A percentile compares a stretch with the other conserved stretches of the same genome.
These are phyloP conservation scores for Macrocentrus cingulum DNA, from an alignment of 1,140 invertebrate genomes.

Conservation along the genomic window DNA sequence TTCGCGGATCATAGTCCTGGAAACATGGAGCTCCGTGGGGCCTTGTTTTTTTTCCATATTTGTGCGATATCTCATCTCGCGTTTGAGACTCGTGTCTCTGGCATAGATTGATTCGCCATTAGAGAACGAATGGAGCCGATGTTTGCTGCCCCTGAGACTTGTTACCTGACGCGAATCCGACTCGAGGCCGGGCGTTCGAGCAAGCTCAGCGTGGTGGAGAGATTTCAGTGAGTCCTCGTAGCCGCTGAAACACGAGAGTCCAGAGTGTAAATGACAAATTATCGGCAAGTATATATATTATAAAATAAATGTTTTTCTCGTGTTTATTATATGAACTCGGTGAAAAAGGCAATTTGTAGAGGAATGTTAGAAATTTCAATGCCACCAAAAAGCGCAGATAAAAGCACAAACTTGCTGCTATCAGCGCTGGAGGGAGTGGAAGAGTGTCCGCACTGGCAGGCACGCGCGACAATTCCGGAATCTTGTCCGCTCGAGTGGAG, in stretches of 20 bases:
- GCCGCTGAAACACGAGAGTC: conserved; percentile 37
- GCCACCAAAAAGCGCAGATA: neutral
- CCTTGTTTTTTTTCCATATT: conserved; percentile 25
- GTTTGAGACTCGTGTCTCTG: conserved; percentile 38
- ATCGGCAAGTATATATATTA: neutral
- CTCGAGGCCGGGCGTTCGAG: conserved; percentile 27
- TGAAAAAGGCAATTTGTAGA: neutral
- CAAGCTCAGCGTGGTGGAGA: conserved; percentile 40
- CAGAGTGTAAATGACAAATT: neutral
- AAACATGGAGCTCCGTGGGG: conserved; percentile 30
- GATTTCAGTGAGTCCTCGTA: conserved; percentile 56
- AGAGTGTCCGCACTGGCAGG: conserved; percentile 70
- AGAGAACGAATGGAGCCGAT: conserved; percentile 43
- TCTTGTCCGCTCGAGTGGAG: conserved; percentile 79
- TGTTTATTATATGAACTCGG: neutral
- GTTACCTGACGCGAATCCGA: conserved; percentile 28
- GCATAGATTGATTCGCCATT: conserved; percentile 40
- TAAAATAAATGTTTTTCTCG: neutral
- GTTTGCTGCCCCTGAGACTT: conserved; percentile 29
- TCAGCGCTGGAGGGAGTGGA: conserved; percentile 68
- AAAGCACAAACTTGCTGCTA: conserved; percentile 66
- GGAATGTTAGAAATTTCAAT: neutral
- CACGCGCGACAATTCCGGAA: conserved; percentile 67
- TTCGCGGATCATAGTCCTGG: conserved; percentile 47
- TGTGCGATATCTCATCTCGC: conserved; percentile 31